Conservation (phyloP, 2,797 vertebrate genomes). For the Calcarius lapponicus region DNA sequence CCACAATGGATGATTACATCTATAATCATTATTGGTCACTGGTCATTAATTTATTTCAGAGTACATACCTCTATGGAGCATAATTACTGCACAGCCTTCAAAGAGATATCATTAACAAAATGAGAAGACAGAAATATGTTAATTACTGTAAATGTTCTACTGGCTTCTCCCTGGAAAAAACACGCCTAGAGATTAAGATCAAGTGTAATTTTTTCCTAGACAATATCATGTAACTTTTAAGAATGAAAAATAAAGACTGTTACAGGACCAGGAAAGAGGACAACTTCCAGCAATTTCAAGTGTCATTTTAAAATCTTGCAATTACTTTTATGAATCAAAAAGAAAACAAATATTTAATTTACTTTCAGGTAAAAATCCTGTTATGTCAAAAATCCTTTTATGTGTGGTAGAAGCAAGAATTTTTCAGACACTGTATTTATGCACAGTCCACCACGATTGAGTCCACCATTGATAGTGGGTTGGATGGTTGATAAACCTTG, state of each 20-base stretch:
- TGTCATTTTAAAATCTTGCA: conserved; percentile 31
- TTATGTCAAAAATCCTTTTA: not conserved
- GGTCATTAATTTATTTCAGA: conserved; percentile 81
- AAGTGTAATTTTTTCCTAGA: conserved; percentile 67
- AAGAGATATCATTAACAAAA: conserved; percentile 83
- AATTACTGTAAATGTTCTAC: conserved; percentile 77
- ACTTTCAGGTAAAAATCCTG: not conserved
- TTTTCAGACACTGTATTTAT: not conserved
- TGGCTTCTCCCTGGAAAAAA: conserved; percentile 75
- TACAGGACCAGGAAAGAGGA: not conserved
- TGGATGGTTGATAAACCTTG: not conserved
- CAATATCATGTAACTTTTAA: conserved; percentile 13
- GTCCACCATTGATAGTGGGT: no score
- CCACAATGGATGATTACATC: conserved; percentile 76
- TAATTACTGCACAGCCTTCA: conserved; percentile 78
- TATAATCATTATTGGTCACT: conserved; percentile 80
- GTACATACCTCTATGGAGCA: conserved; percentile 77
- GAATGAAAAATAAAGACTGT: not conserved
- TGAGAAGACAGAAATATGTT: conserved; percentile 79
- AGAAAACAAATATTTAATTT: not conserved
- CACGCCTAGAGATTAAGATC: conserved; percentile 73
- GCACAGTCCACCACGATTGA: rapidly evolving
- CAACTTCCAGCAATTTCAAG: not conserved
- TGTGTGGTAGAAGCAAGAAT: not conserved
- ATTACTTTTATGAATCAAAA: not conserved